Conservation (phyloP, 2,113 vertebrate genomes). For the Hippocampus barbouri region DNA sequence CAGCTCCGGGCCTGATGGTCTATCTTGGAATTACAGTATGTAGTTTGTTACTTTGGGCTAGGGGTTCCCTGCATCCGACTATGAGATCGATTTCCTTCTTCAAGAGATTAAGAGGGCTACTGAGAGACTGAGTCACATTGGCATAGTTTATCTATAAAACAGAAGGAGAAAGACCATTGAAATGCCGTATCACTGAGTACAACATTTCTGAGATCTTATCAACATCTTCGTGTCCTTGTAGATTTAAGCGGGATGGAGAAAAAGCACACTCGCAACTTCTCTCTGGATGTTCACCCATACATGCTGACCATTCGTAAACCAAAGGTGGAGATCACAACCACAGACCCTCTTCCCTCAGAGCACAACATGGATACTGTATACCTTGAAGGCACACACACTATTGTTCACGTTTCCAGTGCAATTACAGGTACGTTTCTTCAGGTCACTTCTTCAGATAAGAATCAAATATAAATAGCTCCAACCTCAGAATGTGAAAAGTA, state of each 20-base stretch:
- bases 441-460: neutral
- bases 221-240: constrained; percentile 25
- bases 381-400: constrained; percentile 73
- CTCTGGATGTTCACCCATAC: constrained; percentile 94
- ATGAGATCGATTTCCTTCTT: neutral
- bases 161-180: neutral
- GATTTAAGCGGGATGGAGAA: constrained; percentile 77
- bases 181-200: neutral
- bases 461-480: neutral
- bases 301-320: constrained; percentile 87
- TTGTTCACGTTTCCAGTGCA: constrained; percentile 70
- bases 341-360: constrained; percentile 75
- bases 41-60: neutral
- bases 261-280: constrained; percentile 92
- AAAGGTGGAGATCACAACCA: constrained; percentile 76
- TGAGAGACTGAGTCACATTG: constrained; percentile 1
- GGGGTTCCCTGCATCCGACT: neutral
- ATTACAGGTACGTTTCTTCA: constrained; percentile 58
- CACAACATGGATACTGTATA: constrained; percentile 84
- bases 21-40: neutral
- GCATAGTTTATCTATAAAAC: neutral
- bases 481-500: neutral
- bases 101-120: neutral
- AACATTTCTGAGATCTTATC: neutral
- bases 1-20: neutral